Percentiles rank a stretch among this genome's conserved stretches.
phyloP scores from a whole-genome alignment of 2,797 vertebrate genomes.

The Thamnophis elegans region DNA sequence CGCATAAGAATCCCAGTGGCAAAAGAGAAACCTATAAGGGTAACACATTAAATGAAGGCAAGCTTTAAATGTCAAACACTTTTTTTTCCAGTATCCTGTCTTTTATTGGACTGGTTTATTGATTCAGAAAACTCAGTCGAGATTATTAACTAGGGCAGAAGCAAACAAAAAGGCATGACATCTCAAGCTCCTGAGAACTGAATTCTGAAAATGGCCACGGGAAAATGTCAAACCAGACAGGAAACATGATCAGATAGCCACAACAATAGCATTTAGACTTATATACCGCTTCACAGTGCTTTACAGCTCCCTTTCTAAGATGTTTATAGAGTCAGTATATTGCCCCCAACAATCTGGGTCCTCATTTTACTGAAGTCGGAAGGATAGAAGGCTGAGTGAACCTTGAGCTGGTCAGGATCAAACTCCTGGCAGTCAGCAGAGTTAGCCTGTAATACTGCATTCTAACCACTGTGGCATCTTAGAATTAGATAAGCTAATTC shows the following conservation, averaged over 20 bases:
- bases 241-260: background rate
- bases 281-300: background rate
- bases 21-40: constrained; percentile 3
- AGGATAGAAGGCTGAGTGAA: background rate
- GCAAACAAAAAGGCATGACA: background rate
- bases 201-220: background rate
- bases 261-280: background rate
- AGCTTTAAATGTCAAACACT: constrained; percentile 20
- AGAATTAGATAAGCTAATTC: background rate
- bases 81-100: background rate
- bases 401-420: background rate
- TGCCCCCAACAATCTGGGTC: background rate
- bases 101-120: constrained; percentile 30
- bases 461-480: background rate
- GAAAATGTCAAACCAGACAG: background rate
- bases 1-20: background rate
- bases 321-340: background rate
- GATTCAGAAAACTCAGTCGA: constrained; percentile 18
- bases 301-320: background rate
- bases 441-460: background rate
- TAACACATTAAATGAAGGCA: constrained; percentile 8
- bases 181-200: background rate
- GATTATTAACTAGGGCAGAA: constrained; percentile 29
- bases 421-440: background rate
- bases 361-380: background rate